Conservation (phyloP, 1,140 invertebrate species). For the Whitmania pigra region DNA sequence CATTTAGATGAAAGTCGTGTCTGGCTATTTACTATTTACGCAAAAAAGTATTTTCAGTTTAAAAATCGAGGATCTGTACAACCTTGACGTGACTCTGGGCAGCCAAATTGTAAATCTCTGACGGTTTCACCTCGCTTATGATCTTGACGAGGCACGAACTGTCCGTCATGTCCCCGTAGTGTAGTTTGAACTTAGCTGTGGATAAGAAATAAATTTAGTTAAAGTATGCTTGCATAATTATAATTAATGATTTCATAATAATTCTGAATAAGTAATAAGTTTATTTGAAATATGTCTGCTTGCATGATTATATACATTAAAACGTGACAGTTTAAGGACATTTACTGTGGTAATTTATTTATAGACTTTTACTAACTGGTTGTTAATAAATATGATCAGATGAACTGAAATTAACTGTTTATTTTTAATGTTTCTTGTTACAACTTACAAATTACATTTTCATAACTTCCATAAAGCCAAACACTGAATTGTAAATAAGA, state of each 20-base stretch:
- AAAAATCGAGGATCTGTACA: constrained; percentile 26
- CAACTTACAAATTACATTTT: too few species aligned
- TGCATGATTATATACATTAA: neutral
- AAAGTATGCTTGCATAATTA: neutral
- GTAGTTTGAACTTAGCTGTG: constrained; percentile 66
- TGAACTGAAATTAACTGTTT: too few species aligned
- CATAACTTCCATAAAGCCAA: too few species aligned
- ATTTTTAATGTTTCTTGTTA: too few species aligned
- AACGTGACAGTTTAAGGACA: neutral
- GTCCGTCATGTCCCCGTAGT: constrained; percentile 98
- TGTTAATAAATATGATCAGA: too few species aligned
- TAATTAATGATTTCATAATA: too few species aligned
- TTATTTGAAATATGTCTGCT: neutral
- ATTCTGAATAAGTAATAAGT: constrained; percentile 12
- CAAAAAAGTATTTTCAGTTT: too few species aligned
- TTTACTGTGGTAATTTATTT: too few species aligned
- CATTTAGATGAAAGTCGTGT: too few species aligned
- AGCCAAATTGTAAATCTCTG: constrained; percentile 97
- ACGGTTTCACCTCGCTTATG: constrained; percentile 69
- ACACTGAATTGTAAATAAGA: too few species aligned
- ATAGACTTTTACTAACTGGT: constrained; percentile 25
- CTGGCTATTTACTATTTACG: too few species aligned
- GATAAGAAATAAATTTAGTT: constrained; percentile 7
- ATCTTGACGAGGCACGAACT: constrained; percentile 92
- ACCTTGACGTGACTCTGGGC: constrained; percentile 99